Conservation (phyloP, 2,113 vertebrate genomes). For the Trichechus manatus region DNA sequence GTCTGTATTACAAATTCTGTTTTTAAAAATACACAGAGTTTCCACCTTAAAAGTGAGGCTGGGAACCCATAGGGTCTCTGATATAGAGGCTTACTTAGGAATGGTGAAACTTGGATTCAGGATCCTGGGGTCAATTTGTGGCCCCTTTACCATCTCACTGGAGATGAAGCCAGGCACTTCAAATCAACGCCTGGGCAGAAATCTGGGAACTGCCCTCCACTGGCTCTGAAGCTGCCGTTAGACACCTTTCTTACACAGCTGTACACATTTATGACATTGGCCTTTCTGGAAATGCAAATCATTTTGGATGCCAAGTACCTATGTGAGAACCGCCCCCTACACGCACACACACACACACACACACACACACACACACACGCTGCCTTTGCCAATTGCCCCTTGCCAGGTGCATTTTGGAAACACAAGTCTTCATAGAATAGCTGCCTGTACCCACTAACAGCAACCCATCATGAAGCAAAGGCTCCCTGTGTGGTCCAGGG, state of each 20-base stretch:
- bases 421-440: not conserved
- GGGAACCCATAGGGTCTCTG: not conserved
- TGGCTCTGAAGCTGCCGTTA: not conserved
- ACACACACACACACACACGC: accelerated
- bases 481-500: accelerated
- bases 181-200: not conserved
- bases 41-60: not conserved
- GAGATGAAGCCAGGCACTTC: not conserved
- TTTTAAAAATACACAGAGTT: not conserved
- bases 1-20: not conserved
- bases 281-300: not conserved
- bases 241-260: not conserved
- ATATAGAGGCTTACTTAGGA: not conserved
- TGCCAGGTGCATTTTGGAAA: not conserved
- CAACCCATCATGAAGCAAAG: not conserved
- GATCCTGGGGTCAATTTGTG: not conserved
- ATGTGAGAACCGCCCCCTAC: too few species aligned
- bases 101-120: not conserved
- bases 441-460: not conserved
- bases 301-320: not conserved
- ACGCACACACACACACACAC: too few species aligned
- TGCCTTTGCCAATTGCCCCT: not conserved
- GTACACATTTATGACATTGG: not conserved
- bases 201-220: not conserved
- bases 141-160: not conserved